Conservation (phyloP, 1,140 invertebrate species). For the Leptopilina boulardi region DNA sequence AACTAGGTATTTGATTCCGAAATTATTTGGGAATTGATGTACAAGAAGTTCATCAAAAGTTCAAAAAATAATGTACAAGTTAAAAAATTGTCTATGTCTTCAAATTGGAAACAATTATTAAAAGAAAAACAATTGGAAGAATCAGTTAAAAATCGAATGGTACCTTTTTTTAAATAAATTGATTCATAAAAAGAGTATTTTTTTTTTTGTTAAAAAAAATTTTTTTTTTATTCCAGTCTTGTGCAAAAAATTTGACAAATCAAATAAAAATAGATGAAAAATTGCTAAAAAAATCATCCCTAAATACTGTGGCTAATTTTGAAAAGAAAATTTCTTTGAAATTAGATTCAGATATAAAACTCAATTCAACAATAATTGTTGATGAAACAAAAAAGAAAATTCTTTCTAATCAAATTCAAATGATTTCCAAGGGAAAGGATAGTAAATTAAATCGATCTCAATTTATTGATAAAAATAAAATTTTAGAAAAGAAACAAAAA, state of each 20-base stretch:
- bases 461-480: background rate
- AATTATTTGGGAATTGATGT: constrained; percentile 64
- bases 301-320: background rate
- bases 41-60: constrained; percentile 54
- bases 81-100: constrained; percentile 35
- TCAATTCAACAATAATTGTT: background rate
- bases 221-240: background rate
- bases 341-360: background rate
- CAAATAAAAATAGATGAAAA: background rate
- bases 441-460: background rate
- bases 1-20: constrained; percentile 63
- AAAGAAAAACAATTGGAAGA: constrained; percentile 48
- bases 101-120: constrained; percentile 60
- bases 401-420: background rate
- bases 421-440: background rate
- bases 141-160: background rate
- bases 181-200: background rate
- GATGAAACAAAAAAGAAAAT: background rate
- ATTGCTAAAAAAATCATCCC: background rate
- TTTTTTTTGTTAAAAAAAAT: too few species aligned
- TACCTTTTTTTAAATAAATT: background rate
- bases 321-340: background rate
- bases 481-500: background rate
- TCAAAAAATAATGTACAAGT: constrained; percentile 39
- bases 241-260: background rate